Base-by-base conservation (phyloP, 1,140 invertebrate genomes). In the Glossosoma conforme region DNA sequence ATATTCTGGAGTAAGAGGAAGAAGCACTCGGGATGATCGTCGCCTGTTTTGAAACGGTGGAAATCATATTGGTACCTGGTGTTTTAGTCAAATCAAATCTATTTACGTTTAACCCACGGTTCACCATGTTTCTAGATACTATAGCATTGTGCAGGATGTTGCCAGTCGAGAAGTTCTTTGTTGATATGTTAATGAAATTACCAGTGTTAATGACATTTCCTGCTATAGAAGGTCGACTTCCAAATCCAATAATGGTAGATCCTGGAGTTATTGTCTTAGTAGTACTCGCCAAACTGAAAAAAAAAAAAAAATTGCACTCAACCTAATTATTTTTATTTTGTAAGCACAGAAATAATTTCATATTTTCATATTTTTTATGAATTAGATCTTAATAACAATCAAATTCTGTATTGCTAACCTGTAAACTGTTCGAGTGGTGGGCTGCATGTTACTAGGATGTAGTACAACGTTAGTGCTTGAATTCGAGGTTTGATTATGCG, bases 101-200 rank as follows among this genome's bases (percentile, higher is more conserved):
- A 10, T 48, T 52, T 5, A 51, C 45, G 28, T 36, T 50, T 20
- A 58, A 25, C 3, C 56, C 52, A 21, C 57, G 47, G 21, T 56
- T 59, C 10, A 59, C 41, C 57, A 59, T 59, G 40, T 59, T 59
- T 11, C 72, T 62, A 4, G 72, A 75, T 0, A 75, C 68, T 15
- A 74, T 73, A 0, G 71, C 71, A 55, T 74, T 75, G 42, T 75
- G 72, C 1, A 74, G 59, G 14, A 75, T 75, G 54, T 73, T 74
- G 6, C 72, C 70, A n/a, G 68, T 71, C 1, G 72, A 69, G 44
- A 74, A 73, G 0, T 67, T 69, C 46, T 75, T 75, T 3, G 72
- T 66, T 3, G 66, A 60, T 9, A 75, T 67, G 47, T 73, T 75
- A 44, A 75, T 68, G 47, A 74, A 74, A 46, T 70, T 68, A 0